Evolutionary conservation across 2,113 vertebrate genomes (phyloP), one percentile per base, ranked within the genome.

Genomic region (Sorex araneus): DNA sequence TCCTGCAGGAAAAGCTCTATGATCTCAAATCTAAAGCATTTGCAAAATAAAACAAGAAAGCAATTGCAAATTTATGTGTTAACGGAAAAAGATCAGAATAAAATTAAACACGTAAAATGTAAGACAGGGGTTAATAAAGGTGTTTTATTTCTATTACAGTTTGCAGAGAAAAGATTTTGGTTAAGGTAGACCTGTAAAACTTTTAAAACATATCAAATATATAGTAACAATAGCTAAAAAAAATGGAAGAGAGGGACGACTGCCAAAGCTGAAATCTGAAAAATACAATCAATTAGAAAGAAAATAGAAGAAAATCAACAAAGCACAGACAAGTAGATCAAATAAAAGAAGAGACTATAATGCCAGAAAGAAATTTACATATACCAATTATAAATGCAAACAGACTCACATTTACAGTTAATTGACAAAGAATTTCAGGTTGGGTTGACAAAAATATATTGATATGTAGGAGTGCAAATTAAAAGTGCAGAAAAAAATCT

Each of bases 211-310:
- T 70, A 18, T 66, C 9, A 36, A 71, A 36, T 34, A 36, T 71
- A 19, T 71, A 71, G 32, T 19, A 60, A 60, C 57, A 60, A 60
- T 60, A 8, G 57, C 18, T 60, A 21, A 19, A 40, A 50, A 15
- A 83, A 32, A 34, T 83, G 23, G 19, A 63, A 60, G 10, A 54
- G 11, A 94, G 30, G 60, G 19, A 74, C 66, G 34, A 74, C 11
- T 80, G 69, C 12, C 32, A 70, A 90, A 93, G 47, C 3, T 69
- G 16, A 84, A 87, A 92, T 45, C 83, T 83, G 4, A 66, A 84
- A 40, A 87, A 77, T 34, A 57, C 0, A 71, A 36, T 66, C 25
- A 81, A 21, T 27, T 63, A 36, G 57, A 89, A 82, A 91, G 67
- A 78, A 84, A 15, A 83, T 27, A 74, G 47, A 63, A 77, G 32